phyloP scores from a whole-genome alignment of 2,797 vertebrate species.

The Peromyscus eremicus region DNA sequence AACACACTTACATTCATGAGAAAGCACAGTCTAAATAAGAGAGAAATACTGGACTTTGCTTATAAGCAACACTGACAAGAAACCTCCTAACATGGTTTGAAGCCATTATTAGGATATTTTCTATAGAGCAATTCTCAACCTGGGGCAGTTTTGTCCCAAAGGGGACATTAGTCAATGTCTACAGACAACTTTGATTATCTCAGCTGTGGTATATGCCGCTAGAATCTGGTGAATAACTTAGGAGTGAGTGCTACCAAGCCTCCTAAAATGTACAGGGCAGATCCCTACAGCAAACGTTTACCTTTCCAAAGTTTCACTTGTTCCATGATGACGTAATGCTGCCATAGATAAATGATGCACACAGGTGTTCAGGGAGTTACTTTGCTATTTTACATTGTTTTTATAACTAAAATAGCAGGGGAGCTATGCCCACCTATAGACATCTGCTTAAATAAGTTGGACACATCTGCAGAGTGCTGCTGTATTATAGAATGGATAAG shows the following conservation, averaged over 20 bases:
- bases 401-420: not conserved
- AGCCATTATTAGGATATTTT: not conserved
- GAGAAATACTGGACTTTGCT: conserved; percentile 5
- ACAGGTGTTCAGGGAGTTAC: not conserved
- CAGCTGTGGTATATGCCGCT: not conserved
- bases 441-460: not conserved
- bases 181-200: not conserved
- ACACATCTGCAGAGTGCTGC: not conserved
- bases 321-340: not conserved
- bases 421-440: not conserved
- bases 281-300: not conserved
- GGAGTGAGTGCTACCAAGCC: not conserved
- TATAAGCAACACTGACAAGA: not conserved
- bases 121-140: not conserved
- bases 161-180: not conserved
- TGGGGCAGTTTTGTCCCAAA: not conserved
- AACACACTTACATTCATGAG: not conserved
- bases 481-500: not conserved
- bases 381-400: not conserved
- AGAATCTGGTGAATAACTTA: not conserved
- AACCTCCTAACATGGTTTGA: not conserved
- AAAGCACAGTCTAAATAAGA: conserved; percentile 31
- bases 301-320: not conserved
- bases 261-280: not conserved
- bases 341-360: not conserved